Conservation (phyloP, 1,140 invertebrate genomes). For the Anthonomus grandis region DNA sequence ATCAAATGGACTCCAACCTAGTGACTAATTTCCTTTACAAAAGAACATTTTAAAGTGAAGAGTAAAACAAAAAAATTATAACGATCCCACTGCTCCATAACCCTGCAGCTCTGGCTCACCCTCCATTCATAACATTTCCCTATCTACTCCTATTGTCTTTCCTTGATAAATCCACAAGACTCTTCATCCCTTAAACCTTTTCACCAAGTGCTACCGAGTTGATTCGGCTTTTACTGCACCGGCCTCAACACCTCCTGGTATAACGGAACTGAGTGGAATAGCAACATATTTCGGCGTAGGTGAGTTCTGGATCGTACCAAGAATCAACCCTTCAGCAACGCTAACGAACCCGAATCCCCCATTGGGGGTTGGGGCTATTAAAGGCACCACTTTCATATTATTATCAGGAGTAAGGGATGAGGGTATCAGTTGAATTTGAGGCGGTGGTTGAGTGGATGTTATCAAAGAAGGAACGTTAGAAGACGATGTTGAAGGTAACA, state of each 20-base stretch:
- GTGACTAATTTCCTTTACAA: too few species aligned
- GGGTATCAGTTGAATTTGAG: neutral
- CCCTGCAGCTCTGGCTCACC: too few species aligned
- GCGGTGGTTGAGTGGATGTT: neutral
- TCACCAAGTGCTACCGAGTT: too few species aligned
- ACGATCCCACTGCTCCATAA: too few species aligned
- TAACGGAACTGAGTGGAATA: constrained; percentile 24
- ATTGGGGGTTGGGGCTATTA: constrained; percentile 23
- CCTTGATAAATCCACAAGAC: too few species aligned
- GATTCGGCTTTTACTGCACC: too few species aligned
- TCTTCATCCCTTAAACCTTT: too few species aligned
- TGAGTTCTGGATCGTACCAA: constrained; percentile 23
- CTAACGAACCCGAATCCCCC: constrained; percentile 24
- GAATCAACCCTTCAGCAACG: constrained; percentile 27
- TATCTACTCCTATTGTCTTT: too few species aligned
- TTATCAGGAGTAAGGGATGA: neutral
- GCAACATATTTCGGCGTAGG: constrained; percentile 24
- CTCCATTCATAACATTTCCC: too few species aligned
- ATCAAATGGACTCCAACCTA: too few species aligned
- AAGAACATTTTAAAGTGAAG: too few species aligned
- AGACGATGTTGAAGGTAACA: neutral
- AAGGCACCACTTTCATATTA: constrained; percentile 27
- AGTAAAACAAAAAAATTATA: too few species aligned
- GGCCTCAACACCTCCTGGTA: neutral
- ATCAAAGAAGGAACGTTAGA: neutral